phyloP scores from a whole-genome alignment of 2,113 vertebrate species.

The Sinocyclocheilus maitianheensis region DNA sequence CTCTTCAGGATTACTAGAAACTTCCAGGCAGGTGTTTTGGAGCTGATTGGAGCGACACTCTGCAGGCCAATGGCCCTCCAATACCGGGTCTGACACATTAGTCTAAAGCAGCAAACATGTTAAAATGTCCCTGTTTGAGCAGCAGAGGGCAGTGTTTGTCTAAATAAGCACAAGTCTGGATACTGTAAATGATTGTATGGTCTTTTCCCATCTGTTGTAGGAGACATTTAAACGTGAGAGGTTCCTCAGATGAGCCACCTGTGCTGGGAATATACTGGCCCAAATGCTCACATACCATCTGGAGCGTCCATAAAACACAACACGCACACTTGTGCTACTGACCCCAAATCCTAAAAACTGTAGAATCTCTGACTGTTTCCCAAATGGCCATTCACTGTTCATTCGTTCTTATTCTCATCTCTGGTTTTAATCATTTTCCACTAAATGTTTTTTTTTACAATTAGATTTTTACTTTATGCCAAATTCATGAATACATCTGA shows the following conservation, averaged over 20 bases:
- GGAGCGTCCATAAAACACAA: conserved; percentile 1
- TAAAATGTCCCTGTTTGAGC: not conserved
- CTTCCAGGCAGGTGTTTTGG: too few relatives aligned
- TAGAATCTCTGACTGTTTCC: not conserved
- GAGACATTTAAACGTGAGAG: conserved; percentile 19
- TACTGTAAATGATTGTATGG: not conserved
- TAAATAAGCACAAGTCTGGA: not conserved
- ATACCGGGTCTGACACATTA: too few relatives aligned
- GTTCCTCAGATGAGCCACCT: conserved; percentile 44
- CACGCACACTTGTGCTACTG: not conserved
- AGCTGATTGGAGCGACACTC: too few relatives aligned
- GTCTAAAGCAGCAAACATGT: not conserved
- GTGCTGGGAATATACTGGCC: conserved; percentile 34
- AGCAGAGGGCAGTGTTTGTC: conserved; percentile 47
- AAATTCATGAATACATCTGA: not conserved
- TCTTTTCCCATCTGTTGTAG: conserved; percentile 33
- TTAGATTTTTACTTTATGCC: not conserved
- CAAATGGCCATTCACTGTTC: too few relatives aligned
- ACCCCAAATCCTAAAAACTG: conserved; percentile 21
- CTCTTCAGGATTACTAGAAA: too few relatives aligned
- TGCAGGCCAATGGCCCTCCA: not conserved
- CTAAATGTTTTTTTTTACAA: not conserved
- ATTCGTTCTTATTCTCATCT: not conserved
- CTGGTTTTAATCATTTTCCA: not conserved
- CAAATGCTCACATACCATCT: conserved; percentile 34